Conservation (phyloP, 1,140 invertebrate genomes). For the Pinna nobilis region DNA sequence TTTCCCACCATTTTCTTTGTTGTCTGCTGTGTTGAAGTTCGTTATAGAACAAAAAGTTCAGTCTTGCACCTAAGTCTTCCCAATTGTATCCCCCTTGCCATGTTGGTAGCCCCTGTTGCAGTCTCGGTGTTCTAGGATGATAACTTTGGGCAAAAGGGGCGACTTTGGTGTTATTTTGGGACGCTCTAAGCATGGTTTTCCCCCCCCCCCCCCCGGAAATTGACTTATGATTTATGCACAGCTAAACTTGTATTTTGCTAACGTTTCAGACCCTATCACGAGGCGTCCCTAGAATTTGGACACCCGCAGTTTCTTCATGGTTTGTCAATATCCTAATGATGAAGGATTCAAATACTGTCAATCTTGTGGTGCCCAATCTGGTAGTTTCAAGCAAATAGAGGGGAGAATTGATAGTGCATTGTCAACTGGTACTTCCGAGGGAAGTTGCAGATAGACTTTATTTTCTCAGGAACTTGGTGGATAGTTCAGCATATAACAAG, state of each 20-base stretch:
- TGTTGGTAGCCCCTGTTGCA: slow-evolving; percentile 8
- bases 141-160: background rate
- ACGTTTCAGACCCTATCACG: background rate
- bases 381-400: no score
- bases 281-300: no score
- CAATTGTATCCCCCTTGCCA: background rate
- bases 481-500: background rate
- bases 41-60: no score
- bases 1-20: slow-evolving; percentile 13
- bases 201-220: background rate
- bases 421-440: background rate
- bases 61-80: slow-evolving; percentile 6
- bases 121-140: background rate
- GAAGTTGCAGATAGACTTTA: background rate
- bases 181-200: slow-evolving; percentile 6
- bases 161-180: background rate
- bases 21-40: slow-evolving; percentile 10
- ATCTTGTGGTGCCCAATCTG: no score
- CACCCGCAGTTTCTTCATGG: no score
- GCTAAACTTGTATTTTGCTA: background rate
- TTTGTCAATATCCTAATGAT: no score
- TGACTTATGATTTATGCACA: background rate
- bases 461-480: background rate
- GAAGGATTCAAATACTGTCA: no score
- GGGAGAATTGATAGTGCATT: no score